Conservation (phyloP, 2,797 vertebrate genomes). For the Sebastes flavidus region DNA sequence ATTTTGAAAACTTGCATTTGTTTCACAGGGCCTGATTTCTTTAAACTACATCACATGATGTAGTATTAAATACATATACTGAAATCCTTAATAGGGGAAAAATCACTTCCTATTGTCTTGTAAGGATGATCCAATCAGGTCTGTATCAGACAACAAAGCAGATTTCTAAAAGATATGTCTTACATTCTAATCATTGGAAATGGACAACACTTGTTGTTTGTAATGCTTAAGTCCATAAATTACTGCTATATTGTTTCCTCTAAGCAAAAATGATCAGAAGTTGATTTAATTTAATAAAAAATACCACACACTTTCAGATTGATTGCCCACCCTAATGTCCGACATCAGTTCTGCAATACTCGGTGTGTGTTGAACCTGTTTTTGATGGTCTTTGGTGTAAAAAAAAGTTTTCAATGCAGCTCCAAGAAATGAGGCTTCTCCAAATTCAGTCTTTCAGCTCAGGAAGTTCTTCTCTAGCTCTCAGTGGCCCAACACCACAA, state of each 20-base stretch:
- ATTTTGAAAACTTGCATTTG: neutral
- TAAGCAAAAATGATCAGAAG: neutral
- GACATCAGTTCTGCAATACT: neutral
- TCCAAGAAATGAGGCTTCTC: neutral
- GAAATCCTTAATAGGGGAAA: neutral
- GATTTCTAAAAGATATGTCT: neutral
- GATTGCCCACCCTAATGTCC: neutral
- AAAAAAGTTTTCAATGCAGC: neutral
- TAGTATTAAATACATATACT: neutral
- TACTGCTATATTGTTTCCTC: neutral
- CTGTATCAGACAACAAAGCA: neutral
- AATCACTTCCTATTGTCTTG: neutral
- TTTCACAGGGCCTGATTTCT: neutral
- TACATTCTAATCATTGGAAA: neutral
- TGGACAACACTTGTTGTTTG: neutral
- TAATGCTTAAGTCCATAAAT: neutral
- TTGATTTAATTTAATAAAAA: neutral
- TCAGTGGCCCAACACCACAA: slow-evolving; percentile 11
- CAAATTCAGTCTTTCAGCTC: neutral
- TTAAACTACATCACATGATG: neutral
- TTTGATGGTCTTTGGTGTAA: neutral
- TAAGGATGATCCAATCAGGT: neutral
- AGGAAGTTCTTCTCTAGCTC: neutral
- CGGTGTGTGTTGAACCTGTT: neutral
- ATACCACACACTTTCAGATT: neutral